These are phyloP conservation scores for Eristalis pertinax DNA, from an alignment of 2,888 invertebrate species.

Conservation along the genomic window DNA sequence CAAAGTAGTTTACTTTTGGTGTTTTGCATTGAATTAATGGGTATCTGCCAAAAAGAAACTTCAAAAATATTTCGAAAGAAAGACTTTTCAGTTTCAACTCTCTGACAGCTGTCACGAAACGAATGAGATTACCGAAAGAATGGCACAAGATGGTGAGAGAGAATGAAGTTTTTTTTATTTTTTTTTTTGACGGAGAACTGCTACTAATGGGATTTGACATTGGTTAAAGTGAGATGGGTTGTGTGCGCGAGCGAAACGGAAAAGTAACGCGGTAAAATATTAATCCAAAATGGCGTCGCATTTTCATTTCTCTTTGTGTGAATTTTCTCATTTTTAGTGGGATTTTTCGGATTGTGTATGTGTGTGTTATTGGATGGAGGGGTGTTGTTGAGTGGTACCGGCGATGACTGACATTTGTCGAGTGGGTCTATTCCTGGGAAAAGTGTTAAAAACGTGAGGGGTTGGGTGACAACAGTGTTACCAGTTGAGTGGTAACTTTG, in stretches of 20 bases:
- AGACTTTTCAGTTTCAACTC: conserved; percentile 56
- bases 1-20: conserved; percentile 71
- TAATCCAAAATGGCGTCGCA: conserved; percentile 73
- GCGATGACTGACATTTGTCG: conserved; percentile 60
- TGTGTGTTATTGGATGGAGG: not conserved
- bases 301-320: conserved; percentile 36
- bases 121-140: conserved; percentile 59
- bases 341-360: not conserved
- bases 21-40: conserved; percentile 64
- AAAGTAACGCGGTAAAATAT: conserved; percentile 72
- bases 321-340: not conserved
- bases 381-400: conserved; percentile 34
- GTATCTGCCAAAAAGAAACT: conserved; percentile 70
- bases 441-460: not conserved
- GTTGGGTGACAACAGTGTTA: conserved; percentile 28
- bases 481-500: not conserved
- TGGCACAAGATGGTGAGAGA: conserved; percentile 26
- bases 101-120: conserved; percentile 73
- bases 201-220: not conserved
- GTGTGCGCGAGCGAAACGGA: conserved; percentile 49
- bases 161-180: not conserved
- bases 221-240: conserved; percentile 17
- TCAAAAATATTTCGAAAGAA: conserved; percentile 54
- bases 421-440: not conserved
- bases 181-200: conserved; percentile 23